Base-by-base conservation (phyloP, 2,797 vertebrate species). In the Urosaurus nigricauda region DNA sequence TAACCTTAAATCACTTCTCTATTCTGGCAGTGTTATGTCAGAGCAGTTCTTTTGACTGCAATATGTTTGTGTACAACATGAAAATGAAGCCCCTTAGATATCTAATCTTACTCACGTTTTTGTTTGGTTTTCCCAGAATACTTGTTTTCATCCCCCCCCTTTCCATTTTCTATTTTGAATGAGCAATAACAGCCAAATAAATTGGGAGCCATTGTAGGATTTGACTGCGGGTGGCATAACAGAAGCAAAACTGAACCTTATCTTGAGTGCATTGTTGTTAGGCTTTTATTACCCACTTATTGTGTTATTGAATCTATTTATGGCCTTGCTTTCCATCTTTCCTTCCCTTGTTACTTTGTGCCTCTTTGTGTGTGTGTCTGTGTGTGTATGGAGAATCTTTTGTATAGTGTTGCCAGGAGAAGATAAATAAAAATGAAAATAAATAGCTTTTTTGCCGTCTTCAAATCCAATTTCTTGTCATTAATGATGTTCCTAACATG, bases 231-330 rank as follows among this genome's bases (percentile, higher is more conserved):
- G 53, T 79, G 74, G 81, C 75, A 58, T 47, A 87, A 71, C 21
- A 53, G 74, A 74, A 87, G 24, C 37, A 78, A 60, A 87, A n/a
- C 65, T 17, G 1, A 68, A 79, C 26, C 79, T 86, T 84, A 56
- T 86, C 75, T 86, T 78, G 83, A 86, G 60, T 32, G 51, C 24
- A 35, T 71, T 82, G 79, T 26, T 32, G 43, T 87, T 60, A 40
- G 63, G 26, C 24, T 68, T 87, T 91, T 81, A 73, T 68, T 81
- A 68, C 60, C 47, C 78, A 85, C 43, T 51, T 83, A 85, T 35
- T 81, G 65, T 2, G 0, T 75, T 88, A 83, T 32, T 65, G 58
- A 85, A 77, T 65, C 43, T 68, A 13, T 47, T 60, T 37, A 19
- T 63, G 81, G 43, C 68, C n/a, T 68, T 51, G 60, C 9, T 13